Base-by-base conservation (phyloP, 2,888 invertebrate species). In the Blastobasis lacticolella region DNA sequence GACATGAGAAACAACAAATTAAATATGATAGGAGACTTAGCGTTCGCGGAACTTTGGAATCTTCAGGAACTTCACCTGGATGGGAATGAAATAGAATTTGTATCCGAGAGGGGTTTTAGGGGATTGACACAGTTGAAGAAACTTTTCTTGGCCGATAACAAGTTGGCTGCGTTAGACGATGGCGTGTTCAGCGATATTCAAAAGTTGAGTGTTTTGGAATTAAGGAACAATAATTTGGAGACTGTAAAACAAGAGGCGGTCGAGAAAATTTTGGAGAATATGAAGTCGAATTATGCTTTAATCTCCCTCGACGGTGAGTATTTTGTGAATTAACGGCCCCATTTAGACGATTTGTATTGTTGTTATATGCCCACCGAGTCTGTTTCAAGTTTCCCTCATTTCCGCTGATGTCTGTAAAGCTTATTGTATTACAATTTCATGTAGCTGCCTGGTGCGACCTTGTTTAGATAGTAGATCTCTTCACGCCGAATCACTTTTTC, bases 31-130 rank as follows among this genome's bases (percentile, higher is more conserved):
- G 94, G 94, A n/a, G 94, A 94, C 67, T 91, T 93, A 60, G 93
- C 93, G 46, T 95, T 96, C 76, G 91, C 93, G 23, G 95, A 95
- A 81, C 90, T 95, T 81, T 93, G 94, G 87, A 92, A 91, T 64
- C 87, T 94, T 40, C 90, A 91, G 52, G 93, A 94, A 71, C 87
- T 94, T 73, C 90, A 92, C 63, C 83, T 94, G 74, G 93, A 93
- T 72, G 90, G 91, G 55, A 93, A 93, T 80, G 90, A 90, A 75
- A 92, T 94, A 74, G 91, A 92, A 84, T 91, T 92, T 73, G 92
- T 96, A 68, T 92, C 93, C 41, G 92, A 93, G 66, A 90, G 93
- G 57, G 95, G 95, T 54, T 91, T 96, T 64, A 92, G 92, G 49
- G 95, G 95, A 37, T 88, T 95, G 75, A 91, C 90, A 61, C 92